Evolutionary conservation across 2,888 invertebrate species (phyloP).

Genomic region (Pammene fasciana): DNA sequence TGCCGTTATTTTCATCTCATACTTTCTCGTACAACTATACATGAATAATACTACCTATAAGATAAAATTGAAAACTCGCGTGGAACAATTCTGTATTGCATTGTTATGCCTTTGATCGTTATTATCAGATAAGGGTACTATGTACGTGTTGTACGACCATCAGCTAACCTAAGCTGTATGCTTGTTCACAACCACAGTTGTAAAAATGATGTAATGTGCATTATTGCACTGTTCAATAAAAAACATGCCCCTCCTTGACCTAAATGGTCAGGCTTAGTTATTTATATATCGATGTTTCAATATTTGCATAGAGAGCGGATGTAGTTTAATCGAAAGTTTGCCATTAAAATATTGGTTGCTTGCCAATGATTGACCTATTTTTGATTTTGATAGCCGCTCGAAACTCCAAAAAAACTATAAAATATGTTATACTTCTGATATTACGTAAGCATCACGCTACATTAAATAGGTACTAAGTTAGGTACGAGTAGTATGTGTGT

Average conservation of each 20-base stretch:
- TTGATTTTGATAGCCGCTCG: not conserved
- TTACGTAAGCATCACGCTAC: not conserved
- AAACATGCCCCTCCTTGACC: conserved; percentile 15
- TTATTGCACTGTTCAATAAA: not conserved
- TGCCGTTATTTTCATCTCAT: no score
- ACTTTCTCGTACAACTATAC: no score
- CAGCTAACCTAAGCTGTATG: no score
- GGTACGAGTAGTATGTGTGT: no score
- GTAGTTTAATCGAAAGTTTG: conserved; percentile 24
- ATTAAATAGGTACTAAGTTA: not conserved
- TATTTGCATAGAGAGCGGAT: conserved; percentile 14
- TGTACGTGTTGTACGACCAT: no score
- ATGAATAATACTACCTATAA: no score
- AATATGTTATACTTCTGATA: not conserved
- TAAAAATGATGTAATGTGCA: no score
- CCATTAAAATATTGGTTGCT: conserved; percentile 58
- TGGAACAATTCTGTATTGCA: no score
- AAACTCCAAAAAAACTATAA: conserved; percentile 12
- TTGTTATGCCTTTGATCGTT: no score
- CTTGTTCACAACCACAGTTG: no score
- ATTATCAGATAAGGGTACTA: no score
- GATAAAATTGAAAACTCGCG: no score
- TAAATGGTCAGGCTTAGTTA: conserved; percentile 7
- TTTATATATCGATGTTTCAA: conserved; percentile 9
- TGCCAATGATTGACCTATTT: conserved; percentile 55